A percentile compares a stretch with the other conserved stretches of the same genome.
Conservation (phyloP, 2,888 invertebrate genomes). For the Pammene fasciana region DNA sequence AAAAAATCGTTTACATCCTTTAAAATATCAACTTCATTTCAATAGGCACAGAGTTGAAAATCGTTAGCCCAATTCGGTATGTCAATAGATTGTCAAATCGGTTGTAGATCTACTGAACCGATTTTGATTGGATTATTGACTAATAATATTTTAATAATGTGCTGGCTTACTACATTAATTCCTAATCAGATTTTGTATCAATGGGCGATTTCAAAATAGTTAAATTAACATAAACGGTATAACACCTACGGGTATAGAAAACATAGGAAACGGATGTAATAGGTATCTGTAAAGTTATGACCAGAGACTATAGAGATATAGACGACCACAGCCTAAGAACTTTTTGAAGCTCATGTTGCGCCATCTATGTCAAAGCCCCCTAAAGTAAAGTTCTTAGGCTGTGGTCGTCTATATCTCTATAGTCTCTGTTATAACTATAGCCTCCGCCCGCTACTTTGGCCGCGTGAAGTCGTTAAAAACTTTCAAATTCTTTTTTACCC, state of each 20-base stretch:
- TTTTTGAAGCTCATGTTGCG: too few species aligned
- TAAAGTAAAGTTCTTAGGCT: too few species aligned
- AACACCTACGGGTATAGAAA: background rate
- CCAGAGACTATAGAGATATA: too few species aligned
- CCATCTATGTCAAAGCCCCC: too few species aligned
- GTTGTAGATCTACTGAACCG: slow-evolving; percentile 20
- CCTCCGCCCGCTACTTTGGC: too few species aligned
- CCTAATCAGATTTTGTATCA: slow-evolving; percentile 17
- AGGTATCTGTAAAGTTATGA: background rate
- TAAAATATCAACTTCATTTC: slow-evolving; percentile 3
- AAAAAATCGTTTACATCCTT: background rate
- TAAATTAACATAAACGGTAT: slow-evolving; percentile 15
- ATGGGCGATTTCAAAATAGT: slow-evolving; percentile 14
- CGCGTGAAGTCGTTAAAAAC: too few species aligned
- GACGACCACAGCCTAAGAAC: too few species aligned
- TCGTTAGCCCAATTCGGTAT: background rate
- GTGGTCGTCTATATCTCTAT: too few species aligned
- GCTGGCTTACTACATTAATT: slow-evolving; percentile 16
- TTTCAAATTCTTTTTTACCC: too few species aligned
- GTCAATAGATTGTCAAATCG: slow-evolving; percentile 4
- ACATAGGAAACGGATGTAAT: background rate
- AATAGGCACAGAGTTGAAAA: background rate
- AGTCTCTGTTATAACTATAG: too few species aligned
- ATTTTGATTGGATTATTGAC: slow-evolving; percentile 35
- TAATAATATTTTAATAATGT: slow-evolving; percentile 38